phyloP scores from a whole-genome alignment of 1,140 invertebrate species.

The Eurosta solidaginis region DNA sequence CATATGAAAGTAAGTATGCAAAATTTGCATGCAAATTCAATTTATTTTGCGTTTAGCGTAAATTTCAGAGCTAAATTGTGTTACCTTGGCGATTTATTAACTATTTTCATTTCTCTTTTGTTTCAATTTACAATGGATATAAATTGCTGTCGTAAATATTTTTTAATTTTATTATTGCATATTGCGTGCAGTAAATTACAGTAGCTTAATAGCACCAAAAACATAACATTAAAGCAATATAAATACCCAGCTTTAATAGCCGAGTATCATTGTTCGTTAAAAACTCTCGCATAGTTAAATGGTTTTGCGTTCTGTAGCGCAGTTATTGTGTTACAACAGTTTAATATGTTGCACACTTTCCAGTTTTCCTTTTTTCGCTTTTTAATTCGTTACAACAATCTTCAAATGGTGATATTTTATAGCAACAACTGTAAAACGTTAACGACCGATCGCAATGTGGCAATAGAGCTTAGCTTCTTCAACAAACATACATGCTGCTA shows the following conservation, averaged over 20 bases:
- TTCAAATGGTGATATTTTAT: not conserved
- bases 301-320: not conserved
- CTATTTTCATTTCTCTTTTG: not conserved
- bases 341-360: not conserved
- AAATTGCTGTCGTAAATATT: not conserved
- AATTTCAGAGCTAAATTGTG: constrained; percentile 24
- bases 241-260: not conserved
- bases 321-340: not conserved
- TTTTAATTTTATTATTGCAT: not conserved
- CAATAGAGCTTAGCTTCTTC: not conserved
- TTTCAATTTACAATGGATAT: not conserved
- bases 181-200: constrained; percentile 32
- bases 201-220: not conserved
- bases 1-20: not conserved
- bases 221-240: not conserved
- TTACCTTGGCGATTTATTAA: not conserved
- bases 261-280: not conserved
- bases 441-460: not conserved
- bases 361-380: not conserved
- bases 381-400: not conserved
- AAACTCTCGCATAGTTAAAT: not conserved
- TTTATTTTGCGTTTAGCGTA: constrained; percentile 29
- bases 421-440: not conserved
- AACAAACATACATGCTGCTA: not conserved
- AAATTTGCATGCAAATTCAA: constrained; percentile 32